A percentile compares a stretch with the other conserved stretches of the same genome.
Conservation (phyloP, 1,140 invertebrate genomes). For the Neodiprion pinetum region DNA sequence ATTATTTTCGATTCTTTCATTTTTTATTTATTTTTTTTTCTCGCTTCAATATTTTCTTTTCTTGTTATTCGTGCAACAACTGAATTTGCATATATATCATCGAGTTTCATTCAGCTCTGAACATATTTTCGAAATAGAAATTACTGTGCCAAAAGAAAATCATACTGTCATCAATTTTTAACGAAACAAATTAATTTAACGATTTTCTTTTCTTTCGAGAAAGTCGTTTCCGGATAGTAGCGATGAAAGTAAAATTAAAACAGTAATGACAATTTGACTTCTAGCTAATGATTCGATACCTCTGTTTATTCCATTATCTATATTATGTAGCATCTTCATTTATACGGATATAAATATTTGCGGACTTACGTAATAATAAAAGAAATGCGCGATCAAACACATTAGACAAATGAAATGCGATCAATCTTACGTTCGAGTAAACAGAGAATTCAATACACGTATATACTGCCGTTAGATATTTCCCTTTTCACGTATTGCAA, state of each 20-base stretch:
- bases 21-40: constrained; percentile 5
- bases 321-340: not conserved
- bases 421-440: not conserved
- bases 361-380: constrained; percentile 25
- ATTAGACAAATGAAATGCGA: no score
- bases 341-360: constrained; percentile 12
- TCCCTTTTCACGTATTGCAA: constrained; percentile 1
- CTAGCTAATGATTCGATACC: not conserved
- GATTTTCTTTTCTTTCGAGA: not conserved
- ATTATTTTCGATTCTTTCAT: no score
- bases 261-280: not conserved
- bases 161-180: not conserved
- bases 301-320: not conserved
- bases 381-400: no score
- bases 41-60: not conserved
- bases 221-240: not conserved
- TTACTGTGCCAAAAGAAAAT: constrained; percentile 22
- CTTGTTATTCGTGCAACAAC: not conserved
- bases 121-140: not conserved
- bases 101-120: not conserved
- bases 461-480: constrained; percentile 11
- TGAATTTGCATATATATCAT: not conserved
- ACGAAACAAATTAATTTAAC: not conserved
- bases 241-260: not conserved
- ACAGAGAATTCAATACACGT: constrained; percentile 19